phyloP scores from a whole-genome alignment of 2,797 vertebrate genomes.

The Oryzias dopingdopingensis region DNA sequence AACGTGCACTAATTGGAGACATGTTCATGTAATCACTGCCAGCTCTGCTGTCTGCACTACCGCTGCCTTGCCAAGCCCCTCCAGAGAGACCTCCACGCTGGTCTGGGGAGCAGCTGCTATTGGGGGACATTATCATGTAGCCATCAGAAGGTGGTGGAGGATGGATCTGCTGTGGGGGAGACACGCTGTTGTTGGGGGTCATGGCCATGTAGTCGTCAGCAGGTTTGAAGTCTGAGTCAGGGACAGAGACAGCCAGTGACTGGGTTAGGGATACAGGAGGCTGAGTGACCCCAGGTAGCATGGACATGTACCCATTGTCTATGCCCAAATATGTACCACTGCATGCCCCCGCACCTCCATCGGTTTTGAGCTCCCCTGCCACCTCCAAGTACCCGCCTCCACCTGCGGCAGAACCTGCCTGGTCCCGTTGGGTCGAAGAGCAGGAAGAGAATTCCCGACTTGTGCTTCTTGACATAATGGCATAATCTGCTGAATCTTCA shows the following conservation, averaged over 20 bases:
- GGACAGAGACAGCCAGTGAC: conserved; percentile 66
- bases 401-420: conserved; percentile 35
- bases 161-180: conserved; percentile 77
- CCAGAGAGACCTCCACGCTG: conserved; percentile 67
- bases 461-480: conserved; percentile 79
- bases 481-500: conserved; percentile 78
- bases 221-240: conserved; percentile 69
- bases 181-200: conserved; percentile 79
- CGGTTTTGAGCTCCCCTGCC: conserved; percentile 64
- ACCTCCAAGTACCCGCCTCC: conserved; percentile 75
- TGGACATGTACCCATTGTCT: conserved; percentile 82
- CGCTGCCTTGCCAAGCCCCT: conserved; percentile 68
- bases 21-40: conserved; percentile 85
- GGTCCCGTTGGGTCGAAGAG: conserved; percentile 57
- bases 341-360: conserved; percentile 44
- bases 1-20: conserved; percentile 79
- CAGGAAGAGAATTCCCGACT: conserved; percentile 70
- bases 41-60: conserved; percentile 73
- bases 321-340: conserved; percentile 46
- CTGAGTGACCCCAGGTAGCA: conserved; percentile 80
- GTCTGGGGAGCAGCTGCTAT: conserved; percentile 80
- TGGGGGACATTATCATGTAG: conserved; percentile 84
- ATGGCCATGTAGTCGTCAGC: conserved; percentile 83
- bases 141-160: conserved; percentile 68
- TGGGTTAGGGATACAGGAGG: conserved; percentile 68